Evolutionary conservation across 2,113 vertebrate species (phyloP).

Genomic region (Brachypodius melanocephalos): DNA sequence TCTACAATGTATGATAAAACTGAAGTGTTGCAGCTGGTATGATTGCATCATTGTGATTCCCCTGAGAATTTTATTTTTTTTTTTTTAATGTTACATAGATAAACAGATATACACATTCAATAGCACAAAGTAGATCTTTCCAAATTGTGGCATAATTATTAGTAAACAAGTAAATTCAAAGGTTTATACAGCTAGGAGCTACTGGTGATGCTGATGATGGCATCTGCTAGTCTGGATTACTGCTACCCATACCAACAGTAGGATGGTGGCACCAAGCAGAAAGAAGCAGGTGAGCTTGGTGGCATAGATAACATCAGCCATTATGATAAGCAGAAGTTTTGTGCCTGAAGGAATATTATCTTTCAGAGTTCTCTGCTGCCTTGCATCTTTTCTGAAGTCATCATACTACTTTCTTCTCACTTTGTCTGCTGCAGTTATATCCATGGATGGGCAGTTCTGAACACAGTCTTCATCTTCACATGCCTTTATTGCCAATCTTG

Average conservation of each 20-base stretch:
- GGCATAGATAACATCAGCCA: not conserved
- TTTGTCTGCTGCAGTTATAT: not conserved
- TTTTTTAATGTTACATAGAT: not conserved
- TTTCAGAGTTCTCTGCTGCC: not conserved
- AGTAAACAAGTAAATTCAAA: not conserved
- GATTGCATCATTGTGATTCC: not conserved
- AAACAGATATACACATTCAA: not conserved
- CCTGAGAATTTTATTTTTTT: not conserved
- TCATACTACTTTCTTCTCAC: not conserved
- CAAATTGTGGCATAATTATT: not conserved
- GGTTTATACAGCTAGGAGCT: not conserved
- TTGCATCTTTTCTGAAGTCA: not conserved
- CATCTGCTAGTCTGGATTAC: not conserved
- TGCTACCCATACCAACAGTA: not conserved
- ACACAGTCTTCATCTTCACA: not conserved
- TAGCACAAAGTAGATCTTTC: not conserved
- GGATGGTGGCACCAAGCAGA: not conserved
- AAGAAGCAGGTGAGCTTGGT: not conserved
- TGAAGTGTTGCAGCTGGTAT: not conserved
- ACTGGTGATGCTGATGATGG: not conserved
- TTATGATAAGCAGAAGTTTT: not conserved
- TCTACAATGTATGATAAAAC: not conserved
- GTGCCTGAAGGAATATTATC: not conserved
- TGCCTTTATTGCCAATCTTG: not conserved
- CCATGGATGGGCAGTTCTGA: not conserved